Percentiles rank a stretch among this genome's conserved stretches.
Evolutionary conservation across 2,888 invertebrate species (phyloP).

Genomic region (Trissolcus japonicus): DNA sequence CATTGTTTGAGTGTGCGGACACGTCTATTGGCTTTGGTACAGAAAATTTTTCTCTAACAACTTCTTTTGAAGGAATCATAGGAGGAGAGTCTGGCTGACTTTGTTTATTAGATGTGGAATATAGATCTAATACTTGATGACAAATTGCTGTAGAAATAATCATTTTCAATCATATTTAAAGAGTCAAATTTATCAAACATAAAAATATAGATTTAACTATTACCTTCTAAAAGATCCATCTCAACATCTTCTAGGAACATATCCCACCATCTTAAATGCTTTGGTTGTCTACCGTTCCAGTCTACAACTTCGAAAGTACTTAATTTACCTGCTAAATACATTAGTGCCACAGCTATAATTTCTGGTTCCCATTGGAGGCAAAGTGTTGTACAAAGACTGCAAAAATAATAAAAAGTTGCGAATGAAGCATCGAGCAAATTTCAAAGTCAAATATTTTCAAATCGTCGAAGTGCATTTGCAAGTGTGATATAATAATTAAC

Average conservation of each 20-base stretch:
- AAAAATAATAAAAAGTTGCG: not conserved
- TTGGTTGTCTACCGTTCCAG: constrained; percentile 88
- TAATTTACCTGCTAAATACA: constrained; percentile 97
- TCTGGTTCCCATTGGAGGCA: constrained; percentile 99
- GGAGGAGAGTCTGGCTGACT: constrained; percentile 84
- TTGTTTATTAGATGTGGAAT: constrained; percentile 83
- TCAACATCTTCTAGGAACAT: constrained; percentile 97
- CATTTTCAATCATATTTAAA: not conserved
- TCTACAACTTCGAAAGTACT: constrained; percentile 96
- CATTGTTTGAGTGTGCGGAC: constrained; percentile 68
- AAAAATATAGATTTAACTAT: not conserved
- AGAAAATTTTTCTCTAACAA: constrained; percentile 65
- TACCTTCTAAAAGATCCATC: constrained; percentile 91
- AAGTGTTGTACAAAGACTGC: constrained; percentile 94
- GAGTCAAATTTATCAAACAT: not conserved
- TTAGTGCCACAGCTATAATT: constrained; percentile 96
- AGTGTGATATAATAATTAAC: constrained; percentile 77
- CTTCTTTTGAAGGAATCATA: constrained; percentile 76
- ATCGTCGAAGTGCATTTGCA: constrained; percentile 83
- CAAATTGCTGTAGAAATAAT: constrained; percentile 90
- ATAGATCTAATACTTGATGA: constrained; percentile 95
- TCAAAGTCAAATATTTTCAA: not conserved
- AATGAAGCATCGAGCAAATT: not conserved
- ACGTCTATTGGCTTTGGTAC: constrained; percentile 66
- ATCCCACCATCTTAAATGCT: constrained; percentile 97